A percentile compares a stretch with the other conserved stretches of the same genome.
Evolutionary conservation across 2,113 vertebrate species (phyloP).

Genomic region (Danionella cerebrum): DNA sequence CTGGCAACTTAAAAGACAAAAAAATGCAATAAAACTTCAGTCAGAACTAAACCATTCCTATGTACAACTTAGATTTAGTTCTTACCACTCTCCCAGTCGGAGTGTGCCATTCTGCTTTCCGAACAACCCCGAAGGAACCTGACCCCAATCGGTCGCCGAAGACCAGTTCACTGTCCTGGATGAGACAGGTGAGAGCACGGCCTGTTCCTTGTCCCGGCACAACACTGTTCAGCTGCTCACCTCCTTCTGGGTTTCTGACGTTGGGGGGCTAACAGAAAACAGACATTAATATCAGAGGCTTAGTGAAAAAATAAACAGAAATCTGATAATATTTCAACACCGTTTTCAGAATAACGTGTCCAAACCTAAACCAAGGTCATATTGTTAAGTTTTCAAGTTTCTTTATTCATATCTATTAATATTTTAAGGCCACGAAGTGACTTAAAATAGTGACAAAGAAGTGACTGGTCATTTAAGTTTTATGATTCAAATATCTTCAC

Average conservation of each 20-base stretch:
- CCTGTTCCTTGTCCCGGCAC: constrained; percentile 24
- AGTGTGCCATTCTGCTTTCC: constrained; percentile 71
- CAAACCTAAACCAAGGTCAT: too few relatives aligned
- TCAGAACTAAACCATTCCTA: background rate
- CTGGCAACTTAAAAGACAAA: constrained; percentile 57
- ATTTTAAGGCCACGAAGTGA: too few relatives aligned
- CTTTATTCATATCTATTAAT: too few relatives aligned
- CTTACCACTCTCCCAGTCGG: constrained; percentile 70
- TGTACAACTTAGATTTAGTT: too few relatives aligned
- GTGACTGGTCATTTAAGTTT: too few relatives aligned
- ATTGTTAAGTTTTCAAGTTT: too few relatives aligned
- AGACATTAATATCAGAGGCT: background rate
- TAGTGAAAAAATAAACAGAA: background rate
- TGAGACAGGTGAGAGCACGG: constrained; percentile 68
- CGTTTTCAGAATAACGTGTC: too few relatives aligned
- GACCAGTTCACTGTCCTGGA: constrained; percentile 73
- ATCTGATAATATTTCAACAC: too few relatives aligned
- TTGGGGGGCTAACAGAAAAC: constrained; percentile 50
- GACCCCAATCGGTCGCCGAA: constrained; percentile 73
- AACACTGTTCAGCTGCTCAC: constrained; percentile 43
- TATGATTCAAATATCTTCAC: too few relatives aligned
- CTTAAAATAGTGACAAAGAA: too few relatives aligned
- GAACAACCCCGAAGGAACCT: constrained; percentile 80
- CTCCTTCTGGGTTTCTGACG: constrained; percentile 46
- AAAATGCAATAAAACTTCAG: background rate